These are phyloP conservation scores for Menidia menidia DNA, from an alignment of 2,797 vertebrate genomes.

Conservation along the genomic window DNA sequence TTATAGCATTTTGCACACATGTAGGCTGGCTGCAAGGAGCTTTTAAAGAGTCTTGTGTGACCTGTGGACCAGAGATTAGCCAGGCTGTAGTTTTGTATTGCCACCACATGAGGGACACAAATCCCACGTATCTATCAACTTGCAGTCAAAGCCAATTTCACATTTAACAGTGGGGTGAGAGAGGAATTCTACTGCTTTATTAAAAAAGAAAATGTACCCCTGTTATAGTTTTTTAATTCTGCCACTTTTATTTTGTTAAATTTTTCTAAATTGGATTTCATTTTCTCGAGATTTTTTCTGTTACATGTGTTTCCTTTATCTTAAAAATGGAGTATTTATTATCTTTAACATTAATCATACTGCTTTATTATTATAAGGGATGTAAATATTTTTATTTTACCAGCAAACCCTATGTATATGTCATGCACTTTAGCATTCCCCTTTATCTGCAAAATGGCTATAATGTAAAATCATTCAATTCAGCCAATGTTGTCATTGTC, in stretches of 20 bases:
- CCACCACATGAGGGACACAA: constrained; percentile 67
- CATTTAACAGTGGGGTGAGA: background rate
- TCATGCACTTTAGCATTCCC: too few relatives aligned
- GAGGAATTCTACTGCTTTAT: background rate
- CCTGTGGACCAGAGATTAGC: constrained; percentile 7
- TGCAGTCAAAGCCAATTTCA: background rate
- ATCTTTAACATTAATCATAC: background rate
- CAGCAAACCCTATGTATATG: too few relatives aligned
- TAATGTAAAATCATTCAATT: too few relatives aligned
- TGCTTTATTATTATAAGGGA: background rate
- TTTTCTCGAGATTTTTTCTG: background rate
- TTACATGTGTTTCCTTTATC: background rate
- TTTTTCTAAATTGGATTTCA: too few relatives aligned
- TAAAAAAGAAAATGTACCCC: background rate
- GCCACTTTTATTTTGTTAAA: background rate
- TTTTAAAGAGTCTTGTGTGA: constrained; percentile 4
- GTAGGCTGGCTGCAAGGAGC: background rate
- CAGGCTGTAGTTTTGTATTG: constrained; percentile 36
- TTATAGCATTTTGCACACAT: background rate
- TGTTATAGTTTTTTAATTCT: background rate
- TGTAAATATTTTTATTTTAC: background rate
- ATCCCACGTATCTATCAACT: constrained; percentile 11
- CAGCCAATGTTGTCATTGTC: background rate
- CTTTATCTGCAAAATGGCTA: too few relatives aligned
- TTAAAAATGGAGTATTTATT: background rate